Percentiles rank a stretch among this genome's conserved stretches.
Evolutionary conservation across 2,113 vertebrate species (phyloP).

Genomic region (Cololabis saira): DNA sequence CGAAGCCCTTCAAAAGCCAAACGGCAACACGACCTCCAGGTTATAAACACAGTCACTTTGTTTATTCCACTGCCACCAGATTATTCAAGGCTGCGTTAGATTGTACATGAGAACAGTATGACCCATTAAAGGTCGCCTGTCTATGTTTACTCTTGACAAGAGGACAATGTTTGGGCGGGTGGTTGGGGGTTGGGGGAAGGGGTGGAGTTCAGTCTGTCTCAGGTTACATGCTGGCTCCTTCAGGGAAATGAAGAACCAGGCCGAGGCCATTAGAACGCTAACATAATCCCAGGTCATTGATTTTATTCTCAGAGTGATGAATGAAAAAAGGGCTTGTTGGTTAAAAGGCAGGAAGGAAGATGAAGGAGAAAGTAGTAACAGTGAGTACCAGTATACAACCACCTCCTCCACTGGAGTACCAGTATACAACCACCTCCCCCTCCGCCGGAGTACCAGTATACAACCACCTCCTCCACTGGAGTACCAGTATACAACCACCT

Average conservation of each 20-base stretch:
- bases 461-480: not conserved
- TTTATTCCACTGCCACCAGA: not conserved
- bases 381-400: not conserved
- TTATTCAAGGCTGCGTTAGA: not conserved
- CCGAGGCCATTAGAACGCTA: conserved; percentile 71
- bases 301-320: conserved; percentile 58
- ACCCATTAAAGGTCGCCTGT: not conserved
- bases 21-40: not conserved
- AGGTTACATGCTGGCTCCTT: conserved; percentile 67
- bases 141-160: conserved; percentile 22
- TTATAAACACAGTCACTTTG: not conserved
- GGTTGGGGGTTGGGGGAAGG: too few species aligned
- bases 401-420: not conserved
- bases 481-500: too few species aligned
- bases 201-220: conserved; percentile 50
- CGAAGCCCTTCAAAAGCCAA: conserved; percentile 17
- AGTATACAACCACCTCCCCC: too few species aligned
- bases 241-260: conserved; percentile 61
- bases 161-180: conserved; percentile 24
- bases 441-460: not conserved
- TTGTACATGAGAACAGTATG: not conserved
- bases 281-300: conserved; percentile 80
- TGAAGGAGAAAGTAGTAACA: not conserved
- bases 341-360: conserved; percentile 36
- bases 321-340: conserved; percentile 8